Evolutionary conservation across 2,797 vertebrate species (phyloP).

Genomic region (Rhinophrynus dorsalis): DNA sequence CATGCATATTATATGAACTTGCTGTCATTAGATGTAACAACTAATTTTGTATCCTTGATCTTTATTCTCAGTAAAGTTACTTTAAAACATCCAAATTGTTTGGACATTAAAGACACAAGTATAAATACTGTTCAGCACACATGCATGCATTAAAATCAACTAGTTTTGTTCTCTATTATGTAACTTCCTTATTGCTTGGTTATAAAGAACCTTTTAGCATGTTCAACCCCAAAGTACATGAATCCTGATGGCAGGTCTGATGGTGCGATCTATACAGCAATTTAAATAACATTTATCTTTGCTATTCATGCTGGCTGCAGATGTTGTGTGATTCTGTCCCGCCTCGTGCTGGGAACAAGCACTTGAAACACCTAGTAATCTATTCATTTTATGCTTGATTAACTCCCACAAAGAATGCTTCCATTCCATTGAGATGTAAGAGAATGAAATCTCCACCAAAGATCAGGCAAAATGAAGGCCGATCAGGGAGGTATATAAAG

Average conservation of each 20-base stretch:
- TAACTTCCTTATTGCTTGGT: not conserved
- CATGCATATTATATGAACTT: too few species aligned
- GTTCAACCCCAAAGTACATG: slow-evolving; percentile 32
- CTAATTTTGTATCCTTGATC: too few species aligned
- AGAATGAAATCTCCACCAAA: not conserved
- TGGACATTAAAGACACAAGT: too few species aligned
- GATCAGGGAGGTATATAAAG: not conserved
- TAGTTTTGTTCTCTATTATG: not conserved
- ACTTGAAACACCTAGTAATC: slow-evolving; percentile 45
- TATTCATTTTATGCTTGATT: slow-evolving; percentile 47
- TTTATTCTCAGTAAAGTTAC: too few species aligned
- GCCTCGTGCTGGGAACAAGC: slow-evolving; percentile 38
- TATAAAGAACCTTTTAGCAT: slow-evolving; percentile 35
- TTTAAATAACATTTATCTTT: slow-evolving; percentile 59
- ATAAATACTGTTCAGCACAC: too few species aligned
- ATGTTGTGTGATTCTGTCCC: slow-evolving; percentile 47
- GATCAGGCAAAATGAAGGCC: not conserved
- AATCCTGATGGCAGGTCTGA: slow-evolving; percentile 39
- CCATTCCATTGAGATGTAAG: slow-evolving; percentile 26
- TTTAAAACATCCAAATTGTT: too few species aligned
- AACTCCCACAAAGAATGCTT: slow-evolving; percentile 18
- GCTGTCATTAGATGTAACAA: too few species aligned
- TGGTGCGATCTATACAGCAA: slow-evolving; percentile 44
- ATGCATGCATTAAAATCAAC: not conserved
- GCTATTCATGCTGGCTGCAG: slow-evolving; percentile 53